Evolutionary conservation across 2,113 vertebrate genomes (phyloP).

Genomic region (Eidolon helvum): DNA sequence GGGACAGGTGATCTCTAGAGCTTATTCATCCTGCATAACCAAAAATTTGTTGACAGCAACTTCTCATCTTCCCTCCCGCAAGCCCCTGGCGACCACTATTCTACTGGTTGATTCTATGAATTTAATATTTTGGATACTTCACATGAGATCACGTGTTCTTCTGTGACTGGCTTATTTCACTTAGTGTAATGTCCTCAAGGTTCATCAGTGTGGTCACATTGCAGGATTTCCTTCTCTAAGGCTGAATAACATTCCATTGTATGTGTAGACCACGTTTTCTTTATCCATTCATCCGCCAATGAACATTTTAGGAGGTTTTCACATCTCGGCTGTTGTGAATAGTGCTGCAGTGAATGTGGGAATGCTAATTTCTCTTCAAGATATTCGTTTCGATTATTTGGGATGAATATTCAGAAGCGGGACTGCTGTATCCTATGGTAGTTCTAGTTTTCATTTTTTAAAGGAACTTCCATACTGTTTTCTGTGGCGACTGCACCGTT

Average conservation of each 20-base stretch:
- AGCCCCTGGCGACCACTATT: neutral
- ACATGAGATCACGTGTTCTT: neutral
- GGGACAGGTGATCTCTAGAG: neutral
- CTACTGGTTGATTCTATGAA: neutral
- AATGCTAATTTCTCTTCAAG: neutral
- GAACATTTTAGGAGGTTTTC: neutral
- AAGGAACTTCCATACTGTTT: neutral
- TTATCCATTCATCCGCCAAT: fast-evolving
- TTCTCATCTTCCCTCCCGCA: neutral
- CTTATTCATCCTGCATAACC: neutral
- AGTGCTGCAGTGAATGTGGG: neutral
- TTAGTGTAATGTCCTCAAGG: neutral
- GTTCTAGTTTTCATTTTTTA: neutral
- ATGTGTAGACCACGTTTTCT: neutral
- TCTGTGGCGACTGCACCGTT: neutral
- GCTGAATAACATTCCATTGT: neutral
- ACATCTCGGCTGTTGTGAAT: neutral
- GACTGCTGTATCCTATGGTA: too few relatives aligned
- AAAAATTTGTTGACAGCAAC: neutral
- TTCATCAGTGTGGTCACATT: neutral
- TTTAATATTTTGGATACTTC: neutral
- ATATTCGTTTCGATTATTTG: neutral
- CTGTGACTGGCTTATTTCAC: neutral
- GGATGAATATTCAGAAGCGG: neutral
- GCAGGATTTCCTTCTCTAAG: neutral